Base-by-base conservation (phyloP, 2,113 vertebrate species). In the Mesocricetus auratus region DNA sequence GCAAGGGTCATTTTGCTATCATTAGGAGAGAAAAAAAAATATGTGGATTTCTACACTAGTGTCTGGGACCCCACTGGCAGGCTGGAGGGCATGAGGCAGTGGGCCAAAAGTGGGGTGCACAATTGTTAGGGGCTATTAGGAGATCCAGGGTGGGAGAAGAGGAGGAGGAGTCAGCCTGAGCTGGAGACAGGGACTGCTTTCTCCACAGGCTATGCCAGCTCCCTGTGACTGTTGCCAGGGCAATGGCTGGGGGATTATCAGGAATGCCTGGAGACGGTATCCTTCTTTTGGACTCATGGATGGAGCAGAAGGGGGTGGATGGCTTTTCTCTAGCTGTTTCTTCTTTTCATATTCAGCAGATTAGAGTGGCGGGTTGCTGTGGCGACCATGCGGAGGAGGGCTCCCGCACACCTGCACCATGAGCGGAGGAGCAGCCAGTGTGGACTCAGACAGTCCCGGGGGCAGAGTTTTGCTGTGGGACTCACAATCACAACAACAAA, bases 361-460 rank as follows among this genome's bases (percentile, higher is more conserved):
- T 99, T 99, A 99, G 98, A 98, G 97, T 96, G 90, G 94, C 97
- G 98, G 98, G 98, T 99, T 99, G 99, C 99, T 98, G 98, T 98
- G 98, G 98, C 22, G 97, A 99, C 91, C 0, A 98, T 98, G 98
- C 50, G 33, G 98, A 98, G 98, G 97, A 98, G 98, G 97, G 98
- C 98, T 98, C 95, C 94, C 33, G 97, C 98, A 98, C 98, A 99
- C 99, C 99, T 99, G 99, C 98, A 98, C 97, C 95, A 75, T 93
- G 98, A 97, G 97, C 58, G 50, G 98, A 87, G 50, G 98, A 87
- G 97, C 90, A 88, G 96, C 97, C 98, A 98, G 94, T 66, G 60
- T 86, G 97, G 98, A 97, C 87, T 96, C 73, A 91, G 93, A 86
- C 96, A 89, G 93, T 97, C 96, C 97, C 33, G 13, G 95, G 98